Evolutionary conservation across 2,113 vertebrate genomes (phyloP).

Genomic region (Apteryx owenii): DNA sequence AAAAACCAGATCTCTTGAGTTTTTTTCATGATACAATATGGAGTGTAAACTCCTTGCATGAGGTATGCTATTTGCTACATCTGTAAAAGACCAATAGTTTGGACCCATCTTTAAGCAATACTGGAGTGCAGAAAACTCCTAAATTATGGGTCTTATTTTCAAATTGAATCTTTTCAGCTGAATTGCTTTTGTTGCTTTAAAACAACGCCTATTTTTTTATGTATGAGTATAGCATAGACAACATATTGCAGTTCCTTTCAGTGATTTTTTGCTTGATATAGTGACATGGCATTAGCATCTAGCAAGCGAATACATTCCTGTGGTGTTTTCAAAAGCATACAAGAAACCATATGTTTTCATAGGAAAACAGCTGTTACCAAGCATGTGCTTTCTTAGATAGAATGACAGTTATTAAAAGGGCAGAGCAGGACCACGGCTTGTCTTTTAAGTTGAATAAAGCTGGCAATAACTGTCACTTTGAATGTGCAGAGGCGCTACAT

Average conservation of each 20-base stretch:
- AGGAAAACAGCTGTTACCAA: conserved; percentile 58
- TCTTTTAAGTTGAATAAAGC: conserved; percentile 14
- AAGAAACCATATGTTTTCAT: conserved; percentile 52
- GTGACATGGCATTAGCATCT: not conserved
- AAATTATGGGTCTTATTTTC: not conserved
- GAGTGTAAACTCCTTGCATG: not conserved
- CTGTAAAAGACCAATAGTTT: not conserved
- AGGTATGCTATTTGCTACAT: not conserved
- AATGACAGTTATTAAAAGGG: conserved; percentile 15
- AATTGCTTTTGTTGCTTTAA: not conserved
- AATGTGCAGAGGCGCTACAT: not conserved
- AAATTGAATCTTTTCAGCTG: not conserved
- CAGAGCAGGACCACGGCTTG: not conserved
- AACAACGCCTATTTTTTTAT: not conserved
- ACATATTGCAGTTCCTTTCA: not conserved
- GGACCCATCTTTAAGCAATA: not conserved
- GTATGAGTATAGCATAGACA: not conserved
- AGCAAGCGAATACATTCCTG: not conserved
- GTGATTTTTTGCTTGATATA: not conserved
- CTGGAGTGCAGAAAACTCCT: not conserved
- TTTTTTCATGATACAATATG: not conserved
- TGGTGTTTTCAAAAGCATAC: conserved; percentile 28
- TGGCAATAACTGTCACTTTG: conserved; percentile 22
- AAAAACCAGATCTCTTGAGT: not conserved
- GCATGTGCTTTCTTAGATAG: conserved; percentile 37